phyloP scores from a whole-genome alignment of 2,888 invertebrate species.

The Troglohyphantes excavatus region DNA sequence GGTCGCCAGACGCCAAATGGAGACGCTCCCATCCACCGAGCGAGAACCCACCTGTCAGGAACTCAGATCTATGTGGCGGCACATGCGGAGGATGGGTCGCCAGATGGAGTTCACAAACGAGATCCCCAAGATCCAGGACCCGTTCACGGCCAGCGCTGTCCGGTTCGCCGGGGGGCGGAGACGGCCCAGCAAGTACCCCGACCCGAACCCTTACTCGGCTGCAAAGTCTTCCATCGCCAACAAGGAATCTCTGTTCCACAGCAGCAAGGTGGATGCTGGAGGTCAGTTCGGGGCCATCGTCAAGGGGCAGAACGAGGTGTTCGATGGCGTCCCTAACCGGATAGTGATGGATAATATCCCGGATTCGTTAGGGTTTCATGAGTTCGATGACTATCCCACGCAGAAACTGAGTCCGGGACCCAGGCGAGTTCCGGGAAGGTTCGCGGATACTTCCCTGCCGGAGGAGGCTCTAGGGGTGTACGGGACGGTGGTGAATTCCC shows the following conservation, averaged over 20 bases:
- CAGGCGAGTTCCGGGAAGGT: constrained; percentile 58
- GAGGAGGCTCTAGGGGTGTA: constrained; percentile 73
- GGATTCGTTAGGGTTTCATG: constrained; percentile 65
- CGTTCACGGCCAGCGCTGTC: constrained; percentile 85
- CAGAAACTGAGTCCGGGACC: constrained; percentile 7
- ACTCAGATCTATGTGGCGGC: constrained; percentile 94
- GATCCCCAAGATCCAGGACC: constrained; percentile 85
- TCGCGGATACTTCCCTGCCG: constrained; percentile 62
- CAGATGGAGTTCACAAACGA: constrained; percentile 94
- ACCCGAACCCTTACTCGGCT: constrained; percentile 70
- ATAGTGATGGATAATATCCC: constrained; percentile 19
- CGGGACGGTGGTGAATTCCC: constrained; percentile 76
- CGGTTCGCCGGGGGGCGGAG: constrained; percentile 68
- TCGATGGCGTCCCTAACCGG: constrained; percentile 12
- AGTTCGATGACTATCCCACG: constrained; percentile 58
- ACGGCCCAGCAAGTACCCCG: constrained; percentile 65
- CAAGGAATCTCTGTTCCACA: constrained; percentile 58
- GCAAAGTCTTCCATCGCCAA: constrained; percentile 57
- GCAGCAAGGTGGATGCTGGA: constrained; percentile 5
- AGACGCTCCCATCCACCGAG: constrained; percentile 39
- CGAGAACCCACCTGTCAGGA: constrained; percentile 92
- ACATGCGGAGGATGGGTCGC: constrained; percentile 93
- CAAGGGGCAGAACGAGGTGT: constrained; percentile 46
- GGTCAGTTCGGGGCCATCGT: constrained; percentile 58
- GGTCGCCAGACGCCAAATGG: constrained; percentile 66